Conservation (phyloP, 2,113 vertebrate species). For the Syngnathus typhle region DNA sequence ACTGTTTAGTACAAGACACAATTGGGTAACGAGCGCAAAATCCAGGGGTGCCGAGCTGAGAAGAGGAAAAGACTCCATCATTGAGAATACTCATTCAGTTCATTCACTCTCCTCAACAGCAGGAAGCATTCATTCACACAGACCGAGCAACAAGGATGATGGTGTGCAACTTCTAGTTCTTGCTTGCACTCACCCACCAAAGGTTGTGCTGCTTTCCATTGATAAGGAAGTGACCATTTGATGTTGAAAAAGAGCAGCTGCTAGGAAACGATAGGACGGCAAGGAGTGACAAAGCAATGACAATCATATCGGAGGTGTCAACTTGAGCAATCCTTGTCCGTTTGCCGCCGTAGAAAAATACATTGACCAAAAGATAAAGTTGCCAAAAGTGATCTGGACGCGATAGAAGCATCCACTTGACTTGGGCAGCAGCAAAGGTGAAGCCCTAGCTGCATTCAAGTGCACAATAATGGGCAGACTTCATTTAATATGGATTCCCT, state of each 20-base stretch:
- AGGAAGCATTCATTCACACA: slow-evolving; percentile 55
- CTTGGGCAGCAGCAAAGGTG: slow-evolving; percentile 1
- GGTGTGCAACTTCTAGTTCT: slow-evolving; percentile 26
- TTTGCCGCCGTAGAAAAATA: not conserved
- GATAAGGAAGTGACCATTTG: slow-evolving; percentile 4
- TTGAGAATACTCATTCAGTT: slow-evolving; percentile 46
- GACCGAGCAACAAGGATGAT: slow-evolving; percentile 28
- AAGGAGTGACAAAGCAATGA: not conserved
- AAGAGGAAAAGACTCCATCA: slow-evolving; percentile 39
- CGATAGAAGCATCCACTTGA: slow-evolving; percentile 15
- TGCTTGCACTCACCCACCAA: not conserved
- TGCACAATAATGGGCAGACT: slow-evolving; percentile 50
- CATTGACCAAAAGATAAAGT: not conserved
- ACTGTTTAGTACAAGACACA: not conserved
- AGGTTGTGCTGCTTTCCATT: slow-evolving; percentile 13
- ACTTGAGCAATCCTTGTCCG: not conserved
- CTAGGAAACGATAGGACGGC: not conserved
- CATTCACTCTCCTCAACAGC: slow-evolving; percentile 48
- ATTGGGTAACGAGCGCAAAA: not conserved
- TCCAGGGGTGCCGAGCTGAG: slow-evolving; percentile 18
- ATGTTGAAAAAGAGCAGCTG: slow-evolving; percentile 14
- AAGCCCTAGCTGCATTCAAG: slow-evolving; percentile 17
- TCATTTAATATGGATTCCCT: slow-evolving; percentile 53
- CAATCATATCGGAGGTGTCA: not conserved
- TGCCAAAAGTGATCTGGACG: slow-evolving; percentile 1